Evolutionary conservation across 1,140 invertebrate genomes (phyloP), one percentile per base, ranked within the genome.

Genomic region (Trinorchestia longiramus): DNA sequence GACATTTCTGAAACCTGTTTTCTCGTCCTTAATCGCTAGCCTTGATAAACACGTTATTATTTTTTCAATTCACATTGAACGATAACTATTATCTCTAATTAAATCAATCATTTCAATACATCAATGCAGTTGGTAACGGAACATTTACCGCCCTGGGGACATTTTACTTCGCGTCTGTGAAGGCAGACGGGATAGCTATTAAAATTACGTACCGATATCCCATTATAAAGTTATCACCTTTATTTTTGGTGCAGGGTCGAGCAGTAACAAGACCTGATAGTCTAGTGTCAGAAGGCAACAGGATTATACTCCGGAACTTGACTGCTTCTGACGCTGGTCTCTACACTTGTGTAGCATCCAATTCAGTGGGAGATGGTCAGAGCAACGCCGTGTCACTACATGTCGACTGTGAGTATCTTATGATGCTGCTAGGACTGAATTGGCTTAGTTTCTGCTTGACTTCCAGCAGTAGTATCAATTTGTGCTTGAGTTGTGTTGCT

Each of bases 281-380:
- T 8, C n/a, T 95, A 6, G 45, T 43, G 19, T 8, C 87, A 88
- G 90, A 95, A 88, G 95, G 40, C 45, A 90, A 87, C 57, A 95
- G 87, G 45, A 77, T 95, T 11, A 42, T 91, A 44, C 41, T 95
- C 3, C 42, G 23, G 90, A 95, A 95, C 87, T 77, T 95, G 42
- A 88, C 95, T 8, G 87, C 43, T 47, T 95, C 95, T 3, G 95
- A 95, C 87, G 95, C 95, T 47, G 95, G 95, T 4, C 95, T 95
- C 0, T 95, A 95, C 87, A 95, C 95, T 11, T 95, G 95, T n/a
- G 62, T 95, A 15, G 95, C 95, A 15, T 95, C 95, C 40, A 95
- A 95, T 53, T 95, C 95, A 40, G 95, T 95, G 15, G 95, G 95
- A 53, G 95, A 95, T 44, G 95, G 95, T 15, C 95, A 95, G 90